These are phyloP conservation scores for Meteorus cinctellus DNA, from an alignment of 2,888 invertebrate genomes.

Conservation along the genomic window DNA sequence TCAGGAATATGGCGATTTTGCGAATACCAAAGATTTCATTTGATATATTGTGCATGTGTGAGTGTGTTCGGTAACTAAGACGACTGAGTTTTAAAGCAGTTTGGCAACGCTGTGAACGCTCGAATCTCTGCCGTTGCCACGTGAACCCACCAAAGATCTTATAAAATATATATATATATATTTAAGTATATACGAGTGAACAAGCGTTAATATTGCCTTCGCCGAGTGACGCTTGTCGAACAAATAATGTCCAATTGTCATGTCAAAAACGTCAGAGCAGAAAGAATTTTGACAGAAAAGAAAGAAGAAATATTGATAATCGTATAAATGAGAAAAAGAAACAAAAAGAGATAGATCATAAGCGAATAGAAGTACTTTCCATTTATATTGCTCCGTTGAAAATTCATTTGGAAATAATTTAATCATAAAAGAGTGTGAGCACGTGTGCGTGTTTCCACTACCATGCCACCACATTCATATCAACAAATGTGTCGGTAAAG, in stretches of 20 bases:
- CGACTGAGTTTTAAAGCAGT: conserved; percentile 19
- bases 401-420: not conserved
- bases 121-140: conserved; percentile 56
- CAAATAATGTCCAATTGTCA: conserved; percentile 10
- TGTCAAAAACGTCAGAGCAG: not conserved
- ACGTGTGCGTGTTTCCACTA: not conserved
- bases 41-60: conserved; percentile 10
- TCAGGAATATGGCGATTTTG: conserved; percentile 43
- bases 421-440: not conserved
- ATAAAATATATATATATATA: conserved; percentile 31
- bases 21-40: conserved; percentile 36
- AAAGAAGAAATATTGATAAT: not conserved
- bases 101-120: conserved; percentile 52
- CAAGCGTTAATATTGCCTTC: conserved; percentile 42
- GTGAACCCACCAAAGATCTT: conserved; percentile 53
- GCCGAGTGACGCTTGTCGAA: conserved; percentile 45
- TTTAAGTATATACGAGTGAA: conserved; percentile 9
- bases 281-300: not conserved
- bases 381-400: not conserved
- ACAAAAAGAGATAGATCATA: not conserved
- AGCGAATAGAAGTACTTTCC: not conserved
- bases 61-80: conserved; percentile 21
- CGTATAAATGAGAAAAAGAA: too few relatives aligned
- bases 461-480: not conserved
- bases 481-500: conserved; percentile 18